Base-by-base conservation (phyloP, 2,113 vertebrate species). In the Morphnarchus princeps region DNA sequence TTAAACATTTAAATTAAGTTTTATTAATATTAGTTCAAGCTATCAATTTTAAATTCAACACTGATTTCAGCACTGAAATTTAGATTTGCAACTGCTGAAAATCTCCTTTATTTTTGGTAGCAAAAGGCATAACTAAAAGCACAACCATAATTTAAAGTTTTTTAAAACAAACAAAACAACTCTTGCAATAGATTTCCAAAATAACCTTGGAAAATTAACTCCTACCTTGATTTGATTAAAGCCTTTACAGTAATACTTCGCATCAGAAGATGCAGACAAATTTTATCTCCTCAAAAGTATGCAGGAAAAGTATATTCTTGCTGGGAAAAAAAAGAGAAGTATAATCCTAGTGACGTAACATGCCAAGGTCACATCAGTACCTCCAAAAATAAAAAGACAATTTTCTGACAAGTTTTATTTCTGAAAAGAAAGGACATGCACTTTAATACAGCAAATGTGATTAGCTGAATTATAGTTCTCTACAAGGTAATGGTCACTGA, bases 311-410 rank as follows among this genome's bases (percentile, higher is more conserved):
- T 3, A 31, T 15, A 38, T 59, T 69, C 8, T 38, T 40, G 9
- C 22, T 63, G 15, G 13, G 43, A 29, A 12, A 57, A 65, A 70
- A 55, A 74, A 16, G 1, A 4, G 4, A 87, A 55, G 14, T 16
- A 34, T 20, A 55, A 79, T 40, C 43, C 34, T 38, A 59, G 34
- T 21, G 34, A 77, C 0, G 1, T 21, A 73, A 80, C 9, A 63
- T 0, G 1, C 5, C 32, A 43, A 73, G 16, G 25, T n/a, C 29
- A 57, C 1, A 12, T 32, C 14, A 45, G 12, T 8, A 76, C 16
- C 18, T 76, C 57, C 36, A 77, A 61, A 83, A 87, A 22, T 10
- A 67, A 45, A 87, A 47, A 55, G 31, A 40, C 4, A 21, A 6
- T 31, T 66, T 73, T 74, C 62, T 65, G 40, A 63, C 22, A 72